These are phyloP conservation scores for Cyclopterus lumpus DNA, from an alignment of 2,797 vertebrate species.

Conservation along the genomic window DNA sequence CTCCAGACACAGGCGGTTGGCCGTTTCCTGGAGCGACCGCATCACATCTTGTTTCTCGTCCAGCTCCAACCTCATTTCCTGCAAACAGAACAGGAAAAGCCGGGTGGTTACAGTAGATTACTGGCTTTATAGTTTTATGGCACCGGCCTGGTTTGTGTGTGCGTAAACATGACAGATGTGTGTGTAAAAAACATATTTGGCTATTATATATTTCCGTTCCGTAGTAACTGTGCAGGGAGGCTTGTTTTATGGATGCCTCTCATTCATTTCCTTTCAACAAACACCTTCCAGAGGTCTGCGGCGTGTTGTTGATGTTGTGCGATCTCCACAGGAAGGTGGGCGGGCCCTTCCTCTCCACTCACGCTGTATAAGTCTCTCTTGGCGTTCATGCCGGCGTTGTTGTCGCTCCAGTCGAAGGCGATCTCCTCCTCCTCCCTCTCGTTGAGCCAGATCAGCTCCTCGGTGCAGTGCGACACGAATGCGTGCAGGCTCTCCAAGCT, in stretches of 20 bases:
- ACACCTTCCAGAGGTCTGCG: neutral
- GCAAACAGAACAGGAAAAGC: slow-evolving; percentile 26
- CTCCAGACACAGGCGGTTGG: slow-evolving; percentile 89
- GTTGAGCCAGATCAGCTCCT: slow-evolving; percentile 98
- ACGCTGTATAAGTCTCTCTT: slow-evolving; percentile 92
- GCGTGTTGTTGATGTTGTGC: neutral
- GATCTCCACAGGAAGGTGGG: neutral
- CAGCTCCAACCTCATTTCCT: slow-evolving; percentile 92
- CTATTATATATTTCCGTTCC: neutral
- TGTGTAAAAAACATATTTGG: neutral
- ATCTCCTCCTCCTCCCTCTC: slow-evolving; percentile 98
- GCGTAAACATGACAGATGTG: neutral
- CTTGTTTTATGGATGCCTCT: neutral
- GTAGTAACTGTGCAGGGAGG: neutral
- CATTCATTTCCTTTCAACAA: neutral
- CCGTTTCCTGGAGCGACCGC: slow-evolving; percentile 92
- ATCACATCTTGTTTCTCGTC: slow-evolving; percentile 94
- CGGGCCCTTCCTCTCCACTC: slow-evolving; percentile 66
- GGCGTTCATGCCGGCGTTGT: slow-evolving; percentile 88
- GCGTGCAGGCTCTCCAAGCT: slow-evolving; percentile 93
- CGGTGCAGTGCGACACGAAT: slow-evolving; percentile 93
- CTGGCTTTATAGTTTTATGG: neutral
- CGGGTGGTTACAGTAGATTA: neutral
- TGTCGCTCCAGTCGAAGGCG: slow-evolving; percentile 96
- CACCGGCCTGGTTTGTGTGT: neutral